Conservation (phyloP, 1,140 invertebrate species). For the Drosophila grimshawi region DNA sequence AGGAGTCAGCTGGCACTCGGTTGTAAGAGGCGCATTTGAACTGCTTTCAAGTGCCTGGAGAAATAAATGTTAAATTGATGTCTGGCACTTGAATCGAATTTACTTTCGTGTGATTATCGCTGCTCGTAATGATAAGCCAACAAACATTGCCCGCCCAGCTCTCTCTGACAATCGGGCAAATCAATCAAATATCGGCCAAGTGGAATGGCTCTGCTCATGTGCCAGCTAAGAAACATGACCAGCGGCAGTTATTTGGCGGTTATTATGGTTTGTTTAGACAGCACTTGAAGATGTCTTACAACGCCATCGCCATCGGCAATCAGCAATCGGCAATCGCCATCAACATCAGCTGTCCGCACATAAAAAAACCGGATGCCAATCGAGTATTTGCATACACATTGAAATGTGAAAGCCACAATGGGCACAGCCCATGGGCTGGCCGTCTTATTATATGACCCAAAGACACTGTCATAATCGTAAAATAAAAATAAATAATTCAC, state of each 20-base stretch:
- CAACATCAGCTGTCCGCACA: slow-evolving; percentile 61
- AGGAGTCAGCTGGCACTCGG: too few species aligned
- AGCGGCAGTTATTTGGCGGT: slow-evolving; percentile 18
- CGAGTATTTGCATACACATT: slow-evolving; percentile 73
- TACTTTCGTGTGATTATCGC: slow-evolving; percentile 16
- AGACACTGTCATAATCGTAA: slow-evolving; percentile 66
- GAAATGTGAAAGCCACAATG: slow-evolving; percentile 67
- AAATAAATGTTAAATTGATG: slow-evolving; percentile 24
- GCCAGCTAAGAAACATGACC: not conserved
- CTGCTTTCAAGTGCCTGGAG: slow-evolving; percentile 2
- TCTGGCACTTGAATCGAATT: slow-evolving; percentile 21
- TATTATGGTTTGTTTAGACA: slow-evolving; percentile 47
- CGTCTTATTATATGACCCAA: slow-evolving; percentile 46
- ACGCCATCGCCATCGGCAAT: slow-evolving; percentile 17
- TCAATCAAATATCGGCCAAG: slow-evolving; percentile 64
- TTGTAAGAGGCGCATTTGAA: not conserved
- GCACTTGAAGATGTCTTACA: slow-evolving; percentile 39
- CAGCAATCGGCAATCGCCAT: slow-evolving; percentile 33
- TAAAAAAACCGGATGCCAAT: slow-evolving; percentile 44
- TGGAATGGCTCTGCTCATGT: slow-evolving; percentile 26
- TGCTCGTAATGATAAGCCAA: slow-evolving; percentile 66
- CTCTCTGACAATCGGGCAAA: slow-evolving; percentile 38
- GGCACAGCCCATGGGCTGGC: slow-evolving; percentile 16
- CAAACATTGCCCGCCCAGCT: slow-evolving; percentile 39
- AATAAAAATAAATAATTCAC: slow-evolving; percentile 60